These are phyloP conservation scores for Scaptomyza pallida DNA, from an alignment of 1,140 invertebrate species.

Conservation along the genomic window DNA sequence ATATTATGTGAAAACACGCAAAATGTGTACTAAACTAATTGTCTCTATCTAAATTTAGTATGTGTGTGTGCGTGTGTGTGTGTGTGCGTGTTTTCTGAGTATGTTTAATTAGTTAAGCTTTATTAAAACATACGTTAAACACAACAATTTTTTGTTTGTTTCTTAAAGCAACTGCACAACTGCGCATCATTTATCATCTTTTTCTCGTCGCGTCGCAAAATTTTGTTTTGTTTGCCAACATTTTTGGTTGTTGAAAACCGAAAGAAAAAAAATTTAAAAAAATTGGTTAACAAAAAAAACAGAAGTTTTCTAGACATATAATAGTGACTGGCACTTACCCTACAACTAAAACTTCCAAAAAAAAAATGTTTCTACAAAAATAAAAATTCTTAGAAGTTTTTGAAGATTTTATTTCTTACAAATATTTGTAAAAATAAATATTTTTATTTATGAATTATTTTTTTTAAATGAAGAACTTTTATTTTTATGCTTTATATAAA, in stretches of 20 bases:
- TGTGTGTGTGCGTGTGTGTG: conserved; percentile 16
- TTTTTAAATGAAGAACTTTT: too few species aligned
- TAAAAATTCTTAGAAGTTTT: too few species aligned
- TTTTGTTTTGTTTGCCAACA: conserved; percentile 48
- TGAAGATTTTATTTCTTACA: too few species aligned
- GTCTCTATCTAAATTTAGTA: background rate
- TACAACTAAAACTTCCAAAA: background rate
- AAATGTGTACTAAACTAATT: conserved; percentile 16
- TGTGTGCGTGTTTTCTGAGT: too few species aligned
- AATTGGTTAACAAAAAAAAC: conserved; percentile 6
- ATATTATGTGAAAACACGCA: conserved; percentile 60
- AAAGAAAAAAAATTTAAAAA: conserved; percentile 11
- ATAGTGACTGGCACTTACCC: background rate
- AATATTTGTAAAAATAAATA: too few species aligned
- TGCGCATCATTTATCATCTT: conserved; percentile 78
- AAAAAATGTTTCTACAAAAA: too few species aligned
- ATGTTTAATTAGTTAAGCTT: conserved; percentile 79
- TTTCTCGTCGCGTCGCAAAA: conserved; percentile 61
- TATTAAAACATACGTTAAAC: conserved; percentile 73
- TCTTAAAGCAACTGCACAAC: conserved; percentile 58
- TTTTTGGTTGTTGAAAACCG: conserved; percentile 20
- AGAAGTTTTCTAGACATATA: background rate
- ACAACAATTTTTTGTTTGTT: conserved; percentile 57
- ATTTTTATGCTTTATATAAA: too few species aligned
- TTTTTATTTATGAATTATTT: too few species aligned